Percentiles rank a stretch among this genome's conserved stretches.
phyloP scores from a whole-genome alignment of 2,113 vertebrate species.

The Micronisus gabar region DNA sequence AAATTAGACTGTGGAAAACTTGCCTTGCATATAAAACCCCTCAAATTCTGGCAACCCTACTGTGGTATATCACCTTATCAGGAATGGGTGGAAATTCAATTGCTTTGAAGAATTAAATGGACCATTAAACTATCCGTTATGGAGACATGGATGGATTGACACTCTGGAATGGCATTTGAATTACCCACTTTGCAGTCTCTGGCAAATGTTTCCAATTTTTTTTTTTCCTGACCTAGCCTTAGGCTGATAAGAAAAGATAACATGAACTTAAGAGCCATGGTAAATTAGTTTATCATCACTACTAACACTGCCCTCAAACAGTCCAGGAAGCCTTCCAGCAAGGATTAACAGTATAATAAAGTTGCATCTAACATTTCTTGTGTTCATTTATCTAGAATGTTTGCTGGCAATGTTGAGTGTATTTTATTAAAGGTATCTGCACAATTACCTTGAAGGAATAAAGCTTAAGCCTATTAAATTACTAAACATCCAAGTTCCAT shows the following conservation, averaged over 20 bases:
- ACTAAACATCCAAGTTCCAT: constrained; percentile 31
- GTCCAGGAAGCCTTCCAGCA: constrained; percentile 72
- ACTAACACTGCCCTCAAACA: constrained; percentile 61
- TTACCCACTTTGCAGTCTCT: constrained; percentile 24
- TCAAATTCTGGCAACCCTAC: neutral
- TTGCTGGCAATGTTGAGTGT: constrained; percentile 41
- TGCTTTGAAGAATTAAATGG: constrained; percentile 55
- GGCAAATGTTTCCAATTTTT: constrained; percentile 56
- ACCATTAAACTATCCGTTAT: neutral
- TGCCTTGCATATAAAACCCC: neutral
- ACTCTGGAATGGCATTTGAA: constrained; percentile 30
- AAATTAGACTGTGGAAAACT: neutral
- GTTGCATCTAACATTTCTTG: constrained; percentile 70
- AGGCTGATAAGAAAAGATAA: constrained; percentile 73
- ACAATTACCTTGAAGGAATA: constrained; percentile 65
- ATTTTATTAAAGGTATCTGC: constrained; percentile 63
- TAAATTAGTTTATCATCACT: constrained; percentile 71
- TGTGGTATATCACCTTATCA: neutral
- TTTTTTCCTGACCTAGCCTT: constrained; percentile 47
- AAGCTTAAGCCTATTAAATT: constrained; percentile 61
- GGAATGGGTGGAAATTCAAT: constrained; percentile 30
- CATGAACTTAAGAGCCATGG: constrained; percentile 63
- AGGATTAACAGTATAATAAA: constrained; percentile 75
- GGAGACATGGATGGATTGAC: constrained; percentile 27
- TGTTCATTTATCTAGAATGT: constrained; percentile 65